These are phyloP conservation scores for Gadus chalcogrammus DNA, from an alignment of 2,113 vertebrate species.

Conservation along the genomic window DNA sequence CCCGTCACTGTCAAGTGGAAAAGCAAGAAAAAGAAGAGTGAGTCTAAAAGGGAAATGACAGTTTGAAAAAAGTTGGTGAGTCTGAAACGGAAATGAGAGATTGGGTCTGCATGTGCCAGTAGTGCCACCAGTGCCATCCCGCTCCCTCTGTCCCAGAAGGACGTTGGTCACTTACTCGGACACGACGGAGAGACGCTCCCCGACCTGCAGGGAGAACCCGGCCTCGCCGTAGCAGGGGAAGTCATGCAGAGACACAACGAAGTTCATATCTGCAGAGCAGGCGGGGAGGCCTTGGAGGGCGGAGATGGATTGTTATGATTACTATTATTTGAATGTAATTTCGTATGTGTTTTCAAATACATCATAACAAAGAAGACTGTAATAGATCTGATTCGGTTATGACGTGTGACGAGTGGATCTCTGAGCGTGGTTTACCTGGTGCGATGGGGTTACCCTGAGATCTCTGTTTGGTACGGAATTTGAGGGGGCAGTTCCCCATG, in stretches of 20 bases:
- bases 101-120: too few relatives aligned
- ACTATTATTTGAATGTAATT: too few relatives aligned
- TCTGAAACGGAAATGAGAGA: not conserved
- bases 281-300: not conserved
- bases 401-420: not conserved
- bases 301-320: too few relatives aligned
- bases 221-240: constrained; percentile 60
- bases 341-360: not conserved
- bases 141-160: too few relatives aligned
- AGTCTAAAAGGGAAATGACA: not conserved
- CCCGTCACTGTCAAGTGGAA: constrained; percentile 65
- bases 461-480: constrained; percentile 21
- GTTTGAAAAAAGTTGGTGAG: not conserved
- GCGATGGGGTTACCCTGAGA: constrained; percentile 26
- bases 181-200: constrained; percentile 74
- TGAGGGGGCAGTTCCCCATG: constrained; percentile 63
- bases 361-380: not conserved
- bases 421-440: not conserved
- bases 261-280: constrained; percentile 50
- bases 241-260: constrained; percentile 74
- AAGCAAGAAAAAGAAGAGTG: not conserved
- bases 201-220: constrained; percentile 65
- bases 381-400: not conserved
- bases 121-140: too few relatives aligned
- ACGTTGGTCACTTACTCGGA: constrained; percentile 74